Evolutionary conservation across 2,797 vertebrate genomes (phyloP).

Genomic region (Chrysocyon brachyurus): DNA sequence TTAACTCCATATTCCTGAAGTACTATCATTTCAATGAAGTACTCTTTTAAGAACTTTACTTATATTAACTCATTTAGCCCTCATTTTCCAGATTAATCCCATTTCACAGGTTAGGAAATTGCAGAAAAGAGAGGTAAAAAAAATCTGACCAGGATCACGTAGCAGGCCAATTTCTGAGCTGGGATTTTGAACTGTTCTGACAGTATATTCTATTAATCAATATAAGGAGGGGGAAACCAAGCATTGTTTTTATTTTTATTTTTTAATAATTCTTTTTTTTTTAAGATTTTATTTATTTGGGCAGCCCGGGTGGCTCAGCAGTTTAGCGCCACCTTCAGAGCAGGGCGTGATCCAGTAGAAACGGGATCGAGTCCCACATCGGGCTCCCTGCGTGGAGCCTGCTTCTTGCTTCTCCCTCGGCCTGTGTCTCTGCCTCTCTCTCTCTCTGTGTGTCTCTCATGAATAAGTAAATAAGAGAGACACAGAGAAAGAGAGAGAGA

Average conservation of each 20-base stretch:
- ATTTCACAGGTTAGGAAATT: background rate
- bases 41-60: background rate
- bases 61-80: background rate
- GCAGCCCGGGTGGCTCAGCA: too few relatives aligned
- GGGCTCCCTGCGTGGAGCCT: too few relatives aligned
- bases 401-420: too few relatives aligned
- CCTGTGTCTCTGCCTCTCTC: too few relatives aligned
- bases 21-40: background rate
- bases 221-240: background rate
- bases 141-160: background rate
- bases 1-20: background rate
- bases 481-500: too few relatives aligned
- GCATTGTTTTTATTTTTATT: background rate
- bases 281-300: too few relatives aligned
- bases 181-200: background rate
- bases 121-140: background rate
- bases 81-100: background rate
- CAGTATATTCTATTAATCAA: background rate
- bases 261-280: too few relatives aligned
- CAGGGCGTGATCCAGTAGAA: too few relatives aligned
- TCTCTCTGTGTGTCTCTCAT: too few relatives aligned
- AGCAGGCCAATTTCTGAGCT: background rate
- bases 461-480: too few relatives aligned
- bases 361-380: too few relatives aligned
- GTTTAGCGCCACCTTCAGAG: too few relatives aligned